Evolutionary conservation across 2,797 vertebrate genomes (phyloP).

Genomic region (Myripristis jacobus): DNA sequence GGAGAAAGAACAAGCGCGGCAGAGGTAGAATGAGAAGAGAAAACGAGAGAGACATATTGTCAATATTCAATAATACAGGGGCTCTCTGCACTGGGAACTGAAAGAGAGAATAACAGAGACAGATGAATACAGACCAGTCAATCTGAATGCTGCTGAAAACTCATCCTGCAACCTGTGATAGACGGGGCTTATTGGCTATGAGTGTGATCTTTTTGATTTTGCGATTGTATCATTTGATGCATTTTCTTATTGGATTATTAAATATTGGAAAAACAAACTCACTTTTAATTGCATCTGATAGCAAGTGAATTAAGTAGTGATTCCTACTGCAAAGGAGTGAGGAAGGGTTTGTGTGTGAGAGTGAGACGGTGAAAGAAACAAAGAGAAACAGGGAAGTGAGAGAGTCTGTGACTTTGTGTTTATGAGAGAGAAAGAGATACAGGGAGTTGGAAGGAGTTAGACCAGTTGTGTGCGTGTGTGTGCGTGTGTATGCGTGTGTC

Average conservation of each 20-base stretch:
- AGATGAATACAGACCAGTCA: slow-evolving; percentile 5
- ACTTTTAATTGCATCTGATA: no score
- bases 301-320: no score
- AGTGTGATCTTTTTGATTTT: neutral
- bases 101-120: neutral
- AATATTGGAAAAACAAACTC: neutral
- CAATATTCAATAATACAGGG: neutral
- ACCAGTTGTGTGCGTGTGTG: no score
- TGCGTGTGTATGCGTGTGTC: no score
- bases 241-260: neutral
- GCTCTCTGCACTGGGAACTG: neutral
- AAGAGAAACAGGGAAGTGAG: no score
- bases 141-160: slow-evolving; percentile 10
- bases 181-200: neutral
- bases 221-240: no score
- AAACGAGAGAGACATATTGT: slow-evolving; percentile 8
- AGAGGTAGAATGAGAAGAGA: slow-evolving; percentile 4
- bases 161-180: slow-evolving; percentile 3
- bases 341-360: neutral
- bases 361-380: neutral
- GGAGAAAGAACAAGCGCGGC: slow-evolving; percentile 2
- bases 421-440: no score
- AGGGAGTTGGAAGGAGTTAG: neutral
- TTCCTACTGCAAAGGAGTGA: no score
- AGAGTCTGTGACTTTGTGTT: neutral